Evolutionary conservation across 2,113 vertebrate species (phyloP).

Genomic region (Limanda limanda): DNA sequence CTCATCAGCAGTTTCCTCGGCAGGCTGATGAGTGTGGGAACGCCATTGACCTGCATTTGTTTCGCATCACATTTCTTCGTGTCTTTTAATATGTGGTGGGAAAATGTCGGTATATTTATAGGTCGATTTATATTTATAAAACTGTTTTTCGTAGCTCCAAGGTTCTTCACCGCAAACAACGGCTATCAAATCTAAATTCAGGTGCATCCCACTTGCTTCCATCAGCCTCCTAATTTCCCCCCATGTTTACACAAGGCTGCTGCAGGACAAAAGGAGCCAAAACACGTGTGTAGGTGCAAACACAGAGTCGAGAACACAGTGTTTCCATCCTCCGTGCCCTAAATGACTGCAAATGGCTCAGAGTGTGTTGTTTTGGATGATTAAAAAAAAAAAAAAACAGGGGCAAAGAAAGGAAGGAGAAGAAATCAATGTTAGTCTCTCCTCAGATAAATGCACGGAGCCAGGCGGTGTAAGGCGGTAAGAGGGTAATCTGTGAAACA

Average conservation of each 20-base stretch:
- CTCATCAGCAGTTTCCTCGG: conserved; percentile 4
- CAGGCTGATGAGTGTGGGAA: background rate
- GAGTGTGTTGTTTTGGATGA: conserved; percentile 48
- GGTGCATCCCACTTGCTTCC: conserved; percentile 1
- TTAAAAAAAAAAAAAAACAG: conserved; percentile 41
- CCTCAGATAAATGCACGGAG: conserved; percentile 72
- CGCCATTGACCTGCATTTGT: conserved; percentile 6
- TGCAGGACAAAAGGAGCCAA: conserved; percentile 27
- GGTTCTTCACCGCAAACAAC: background rate
- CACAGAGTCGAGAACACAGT: conserved; percentile 29
- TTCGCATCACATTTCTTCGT: background rate
- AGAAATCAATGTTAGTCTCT: conserved; percentile 76
- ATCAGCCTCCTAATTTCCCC: conserved; percentile 14
- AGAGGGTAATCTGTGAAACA: conserved; percentile 75
- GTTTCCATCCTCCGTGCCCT: conserved; percentile 39
- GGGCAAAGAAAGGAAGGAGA: conserved; percentile 46
- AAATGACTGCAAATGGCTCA: conserved; percentile 51
- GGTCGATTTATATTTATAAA: no score
- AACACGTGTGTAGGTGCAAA: conserved; percentile 10
- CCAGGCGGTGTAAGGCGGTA: conserved; percentile 50
- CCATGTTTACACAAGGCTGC: conserved; percentile 2
- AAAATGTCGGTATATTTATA: background rate
- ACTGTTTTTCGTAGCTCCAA: background rate
- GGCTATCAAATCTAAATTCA: conserved; percentile 10
- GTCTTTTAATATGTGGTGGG: background rate